Evolutionary conservation across 2,113 vertebrate genomes (phyloP).

Genomic region (Symphodus melops): DNA sequence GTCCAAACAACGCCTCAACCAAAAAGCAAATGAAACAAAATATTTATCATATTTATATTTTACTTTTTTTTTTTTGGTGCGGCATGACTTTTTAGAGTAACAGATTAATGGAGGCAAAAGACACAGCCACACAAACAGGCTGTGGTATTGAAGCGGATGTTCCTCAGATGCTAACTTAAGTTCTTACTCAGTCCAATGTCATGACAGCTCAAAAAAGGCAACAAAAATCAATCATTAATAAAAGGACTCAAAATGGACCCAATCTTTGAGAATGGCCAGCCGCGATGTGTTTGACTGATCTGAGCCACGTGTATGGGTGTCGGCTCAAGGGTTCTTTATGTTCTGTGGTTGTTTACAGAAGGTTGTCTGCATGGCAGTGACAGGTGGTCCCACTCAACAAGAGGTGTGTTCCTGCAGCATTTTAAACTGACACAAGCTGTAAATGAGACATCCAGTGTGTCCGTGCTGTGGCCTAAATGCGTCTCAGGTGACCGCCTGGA

Average conservation of each 20-base stretch:
- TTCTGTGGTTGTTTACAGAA: conserved; percentile 40
- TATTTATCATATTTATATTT: no score
- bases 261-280: conserved; percentile 20
- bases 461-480: conserved; percentile 7
- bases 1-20: no score
- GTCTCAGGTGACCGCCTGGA: conserved; percentile 46
- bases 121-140: no score
- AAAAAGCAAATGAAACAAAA: no score
- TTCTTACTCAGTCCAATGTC: no score
- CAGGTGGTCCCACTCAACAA: conserved; percentile 63
- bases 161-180: no score
- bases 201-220: no score
- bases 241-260: neutral
- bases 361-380: conserved; percentile 30
- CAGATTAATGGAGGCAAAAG: no score
- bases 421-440: conserved; percentile 16
- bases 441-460: conserved; percentile 58
- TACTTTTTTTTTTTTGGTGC: no score
- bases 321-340: conserved; percentile 21
- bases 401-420: conserved; percentile 18
- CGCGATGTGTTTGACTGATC: conserved; percentile 27
- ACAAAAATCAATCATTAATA: no score
- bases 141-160: no score
- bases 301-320: conserved; percentile 39
- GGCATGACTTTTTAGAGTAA: no score